A percentile compares a stretch with the other conserved stretches of the same genome.
Conservation (phyloP, 2,113 vertebrate genomes). For the Oxyruncus cristatus region DNA sequence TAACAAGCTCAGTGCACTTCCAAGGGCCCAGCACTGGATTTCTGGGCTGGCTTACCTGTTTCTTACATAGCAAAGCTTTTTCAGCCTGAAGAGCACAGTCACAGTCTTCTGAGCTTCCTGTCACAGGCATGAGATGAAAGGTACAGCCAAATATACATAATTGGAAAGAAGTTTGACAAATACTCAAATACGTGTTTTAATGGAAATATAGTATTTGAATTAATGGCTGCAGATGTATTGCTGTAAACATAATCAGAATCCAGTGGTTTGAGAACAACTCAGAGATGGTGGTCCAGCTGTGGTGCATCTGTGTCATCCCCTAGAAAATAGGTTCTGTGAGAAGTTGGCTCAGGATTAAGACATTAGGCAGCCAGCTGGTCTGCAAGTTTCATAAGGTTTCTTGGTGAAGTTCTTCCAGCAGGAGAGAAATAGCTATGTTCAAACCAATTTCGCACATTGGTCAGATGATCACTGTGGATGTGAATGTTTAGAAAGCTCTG, state of each 20-base stretch:
- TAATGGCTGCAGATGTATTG: constrained; percentile 44
- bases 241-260: constrained; percentile 57
- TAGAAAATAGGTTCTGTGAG: constrained; percentile 12
- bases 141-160: neutral
- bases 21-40: neutral
- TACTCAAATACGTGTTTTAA: constrained; percentile 21
- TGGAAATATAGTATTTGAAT: neutral
- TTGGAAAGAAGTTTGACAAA: constrained; percentile 21
- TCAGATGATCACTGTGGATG: neutral
- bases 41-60: neutral
- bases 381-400: neutral
- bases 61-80: neutral
- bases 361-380: constrained; percentile 61
- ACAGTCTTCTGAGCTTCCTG: neutral
- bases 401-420: neutral
- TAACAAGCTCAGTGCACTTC: neutral
- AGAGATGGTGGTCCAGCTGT: constrained; percentile 59
- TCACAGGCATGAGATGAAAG: constrained; percentile 3
- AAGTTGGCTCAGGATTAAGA: constrained; percentile 23
- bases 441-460: neutral
- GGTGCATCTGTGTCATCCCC: constrained; percentile 39
- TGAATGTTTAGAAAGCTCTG: neutral
- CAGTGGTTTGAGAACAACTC: constrained; percentile 48
- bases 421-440: neutral
- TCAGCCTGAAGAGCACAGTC: neutral